A percentile compares a stretch with the other conserved stretches of the same genome.
Evolutionary conservation across 2,797 vertebrate genomes (phyloP).

Genomic region (Leptoclinus maculatus): DNA sequence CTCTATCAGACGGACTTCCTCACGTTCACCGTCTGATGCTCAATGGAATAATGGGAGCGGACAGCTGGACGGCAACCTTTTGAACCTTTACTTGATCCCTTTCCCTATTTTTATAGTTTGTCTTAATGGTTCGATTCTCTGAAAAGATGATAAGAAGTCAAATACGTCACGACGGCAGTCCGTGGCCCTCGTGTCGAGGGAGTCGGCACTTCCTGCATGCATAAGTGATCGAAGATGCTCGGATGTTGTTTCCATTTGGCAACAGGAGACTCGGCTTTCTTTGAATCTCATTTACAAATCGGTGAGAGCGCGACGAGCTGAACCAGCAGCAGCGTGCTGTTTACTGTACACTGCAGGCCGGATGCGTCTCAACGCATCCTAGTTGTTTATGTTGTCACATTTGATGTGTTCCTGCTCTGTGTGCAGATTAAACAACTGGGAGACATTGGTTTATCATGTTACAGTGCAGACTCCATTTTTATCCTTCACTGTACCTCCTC

Average conservation of each 20-base stretch:
- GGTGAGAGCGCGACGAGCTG: too few relatives aligned
- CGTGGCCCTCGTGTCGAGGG: background rate
- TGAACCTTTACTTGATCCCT: background rate
- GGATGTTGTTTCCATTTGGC: background rate
- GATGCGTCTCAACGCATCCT: too few relatives aligned
- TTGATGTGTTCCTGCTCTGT: background rate
- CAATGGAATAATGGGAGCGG: background rate
- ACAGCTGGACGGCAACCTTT: background rate
- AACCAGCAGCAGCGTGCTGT: background rate
- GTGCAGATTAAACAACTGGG: background rate
- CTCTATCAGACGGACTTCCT: background rate
- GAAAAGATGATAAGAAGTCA: conserved; percentile 1
- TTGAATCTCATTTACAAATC: background rate
- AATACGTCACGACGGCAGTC: conserved; percentile 1
- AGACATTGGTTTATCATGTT: background rate
- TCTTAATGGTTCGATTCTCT: background rate
- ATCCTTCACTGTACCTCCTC: conserved; percentile 17
- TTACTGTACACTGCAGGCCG: background rate
- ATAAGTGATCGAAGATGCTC: background rate
- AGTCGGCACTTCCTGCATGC: background rate
- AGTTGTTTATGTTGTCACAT: background rate
- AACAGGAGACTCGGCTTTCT: background rate
- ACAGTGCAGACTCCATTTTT: background rate
- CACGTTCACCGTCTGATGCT: background rate
- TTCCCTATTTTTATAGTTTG: background rate